These are phyloP conservation scores for Idaea biselata DNA, from an alignment of 2,888 invertebrate species.

Conservation along the genomic window DNA sequence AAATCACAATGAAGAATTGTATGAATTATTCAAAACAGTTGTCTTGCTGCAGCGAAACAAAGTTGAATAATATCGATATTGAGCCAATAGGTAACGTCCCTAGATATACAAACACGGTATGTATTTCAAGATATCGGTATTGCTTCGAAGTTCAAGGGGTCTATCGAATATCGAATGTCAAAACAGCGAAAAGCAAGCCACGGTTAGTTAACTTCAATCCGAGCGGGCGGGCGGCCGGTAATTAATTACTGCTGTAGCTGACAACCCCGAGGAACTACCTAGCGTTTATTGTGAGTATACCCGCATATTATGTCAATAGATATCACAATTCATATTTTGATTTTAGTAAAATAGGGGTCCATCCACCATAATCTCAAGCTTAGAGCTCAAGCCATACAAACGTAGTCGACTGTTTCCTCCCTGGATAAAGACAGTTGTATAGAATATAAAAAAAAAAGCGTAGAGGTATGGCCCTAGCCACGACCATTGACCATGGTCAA, in stretches of 20 bases:
- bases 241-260: constrained; percentile 74
- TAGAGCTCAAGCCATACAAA: too few relatives aligned
- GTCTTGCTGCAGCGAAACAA: background rate
- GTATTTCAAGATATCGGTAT: background rate
- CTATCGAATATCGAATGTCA: constrained; percentile 45
- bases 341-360: too few relatives aligned
- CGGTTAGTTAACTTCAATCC: constrained; percentile 68
- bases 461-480: too few relatives aligned
- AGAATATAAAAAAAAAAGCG: too few relatives aligned
- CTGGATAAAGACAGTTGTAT: too few relatives aligned
- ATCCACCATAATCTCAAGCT: too few relatives aligned
- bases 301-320: background rate
- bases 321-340: background rate
- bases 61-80: background rate
- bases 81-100: background rate
- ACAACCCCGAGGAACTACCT: constrained; percentile 65
- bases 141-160: background rate
- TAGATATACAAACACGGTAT: background rate
- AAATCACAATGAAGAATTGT: background rate
- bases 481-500: too few relatives aligned
- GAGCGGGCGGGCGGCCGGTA: constrained; percentile 55
- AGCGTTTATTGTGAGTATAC: constrained; percentile 36
- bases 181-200: constrained; percentile 55
- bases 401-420: too few relatives aligned
- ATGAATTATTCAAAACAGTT: constrained; percentile 1